phyloP scores from a whole-genome alignment of 2,888 invertebrate species.

The Apotomis capreana region DNA sequence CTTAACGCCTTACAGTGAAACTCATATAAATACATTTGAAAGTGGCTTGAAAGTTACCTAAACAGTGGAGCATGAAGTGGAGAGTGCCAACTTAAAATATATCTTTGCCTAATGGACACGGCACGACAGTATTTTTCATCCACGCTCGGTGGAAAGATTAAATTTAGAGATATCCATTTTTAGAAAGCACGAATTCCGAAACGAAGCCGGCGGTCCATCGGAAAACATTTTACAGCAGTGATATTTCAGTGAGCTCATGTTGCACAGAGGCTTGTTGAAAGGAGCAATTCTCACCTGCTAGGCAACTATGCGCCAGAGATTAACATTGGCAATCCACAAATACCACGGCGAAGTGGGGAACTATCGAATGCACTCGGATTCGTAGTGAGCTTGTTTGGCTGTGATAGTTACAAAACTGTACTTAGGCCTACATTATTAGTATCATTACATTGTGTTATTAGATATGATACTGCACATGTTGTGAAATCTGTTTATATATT shows the following conservation, averaged over 20 bases:
- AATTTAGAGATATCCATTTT: slow-evolving; percentile 73
- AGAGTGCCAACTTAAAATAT: slow-evolving; percentile 69
- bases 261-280: slow-evolving; percentile 16
- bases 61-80: slow-evolving; percentile 49
- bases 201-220: slow-evolving; percentile 46
- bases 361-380: slow-evolving; percentile 6
- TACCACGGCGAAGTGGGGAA: slow-evolving; percentile 11
- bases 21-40: slow-evolving; percentile 51
- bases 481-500: slow-evolving; percentile 41
- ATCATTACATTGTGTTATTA: not conserved
- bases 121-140: slow-evolving; percentile 72
- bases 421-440: not conserved
- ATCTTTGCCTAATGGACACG: slow-evolving; percentile 72
- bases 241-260: slow-evolving; percentile 44
- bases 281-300: slow-evolving; percentile 20
- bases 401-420: slow-evolving; percentile 4
- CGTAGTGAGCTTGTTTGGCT: not conserved
- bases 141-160: slow-evolving; percentile 67
- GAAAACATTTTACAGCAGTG: slow-evolving; percentile 46
- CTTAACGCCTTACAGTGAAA: slow-evolving; percentile 37
- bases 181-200: slow-evolving; percentile 64
- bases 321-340: slow-evolving; percentile 25
- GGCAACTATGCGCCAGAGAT: slow-evolving; percentile 13
- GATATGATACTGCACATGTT: slow-evolving; percentile 36
- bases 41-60: slow-evolving; percentile 55